Percentiles rank a stretch among this genome's conserved stretches.
phyloP scores from a whole-genome alignment of 2,888 invertebrate species.

The Polydrusus pterygomalis region DNA sequence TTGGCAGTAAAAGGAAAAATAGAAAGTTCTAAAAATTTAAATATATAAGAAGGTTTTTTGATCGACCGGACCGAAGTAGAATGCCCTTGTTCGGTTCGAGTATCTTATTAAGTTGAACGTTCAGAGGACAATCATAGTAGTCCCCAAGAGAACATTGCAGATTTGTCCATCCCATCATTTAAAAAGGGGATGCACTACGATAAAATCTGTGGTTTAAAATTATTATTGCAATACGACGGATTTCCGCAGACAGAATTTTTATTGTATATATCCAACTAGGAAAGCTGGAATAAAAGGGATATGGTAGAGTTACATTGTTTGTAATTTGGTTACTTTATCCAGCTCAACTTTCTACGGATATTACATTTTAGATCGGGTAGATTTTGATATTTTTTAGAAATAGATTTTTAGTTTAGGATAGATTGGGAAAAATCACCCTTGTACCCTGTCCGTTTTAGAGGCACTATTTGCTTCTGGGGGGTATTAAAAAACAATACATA shows the following conservation, averaged over 20 bases:
- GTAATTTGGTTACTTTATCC: conserved; percentile 24
- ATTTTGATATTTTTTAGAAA: not conserved
- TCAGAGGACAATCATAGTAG: conserved; percentile 48
- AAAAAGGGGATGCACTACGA: conserved; percentile 50
- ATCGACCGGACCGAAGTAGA: conserved; percentile 58
- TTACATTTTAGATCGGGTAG: no score
- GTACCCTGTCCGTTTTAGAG: no score
- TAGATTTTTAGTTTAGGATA: no score
- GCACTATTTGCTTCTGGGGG: no score
- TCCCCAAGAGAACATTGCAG: conserved; percentile 47
- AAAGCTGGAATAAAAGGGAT: conserved; percentile 13
- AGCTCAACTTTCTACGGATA: not conserved
- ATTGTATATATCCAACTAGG: conserved; percentile 21
- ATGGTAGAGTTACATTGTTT: conserved; percentile 14
- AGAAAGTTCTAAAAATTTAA: conserved; percentile 60
- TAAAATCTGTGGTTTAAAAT: conserved; percentile 50
- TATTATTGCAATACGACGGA: conserved; percentile 51
- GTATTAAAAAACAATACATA: no score
- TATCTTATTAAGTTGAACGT: conserved; percentile 52
- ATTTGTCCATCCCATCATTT: conserved; percentile 49
- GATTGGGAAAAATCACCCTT: no score
- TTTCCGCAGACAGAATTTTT: conserved; percentile 45
- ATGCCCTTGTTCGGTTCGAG: conserved; percentile 58
- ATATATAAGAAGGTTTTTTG: conserved; percentile 58
- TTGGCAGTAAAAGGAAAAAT: conserved; percentile 59